Percentiles rank a stretch among this genome's conserved stretches.
phyloP scores from a whole-genome alignment of 2,888 invertebrate genomes.

The Deilephila elpenor region DNA sequence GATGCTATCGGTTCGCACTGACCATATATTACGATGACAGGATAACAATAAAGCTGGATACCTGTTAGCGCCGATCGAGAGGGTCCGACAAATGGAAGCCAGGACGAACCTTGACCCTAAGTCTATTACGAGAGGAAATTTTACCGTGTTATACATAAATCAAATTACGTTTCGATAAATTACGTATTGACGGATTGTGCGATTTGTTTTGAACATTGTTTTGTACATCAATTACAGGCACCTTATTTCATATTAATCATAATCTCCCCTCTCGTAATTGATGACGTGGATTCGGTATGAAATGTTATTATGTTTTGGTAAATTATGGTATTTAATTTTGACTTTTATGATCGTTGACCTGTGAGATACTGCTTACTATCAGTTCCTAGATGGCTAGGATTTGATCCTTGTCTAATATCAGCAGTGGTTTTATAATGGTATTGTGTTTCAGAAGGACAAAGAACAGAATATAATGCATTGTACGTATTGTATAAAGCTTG shows the following conservation, averaged over 20 bases:
- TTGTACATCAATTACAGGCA: constrained; percentile 34
- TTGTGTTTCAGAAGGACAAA: too few species aligned
- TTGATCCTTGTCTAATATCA: too few species aligned
- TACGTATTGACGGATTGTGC: constrained; percentile 38
- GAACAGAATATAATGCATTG: too few species aligned
- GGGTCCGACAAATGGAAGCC: constrained; percentile 68
- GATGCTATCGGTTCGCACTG: constrained; percentile 66
- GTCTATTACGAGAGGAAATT: constrained; percentile 57
- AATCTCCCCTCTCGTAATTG: neutral
- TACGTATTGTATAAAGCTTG: too few species aligned
- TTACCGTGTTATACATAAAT: constrained; percentile 56
- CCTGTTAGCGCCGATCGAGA: constrained; percentile 65
- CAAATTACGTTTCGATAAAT: constrained; percentile 54
- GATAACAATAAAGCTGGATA: constrained; percentile 74
- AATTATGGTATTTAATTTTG: too few species aligned
- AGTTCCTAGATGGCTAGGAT: too few species aligned
- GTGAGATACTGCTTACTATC: too few species aligned
- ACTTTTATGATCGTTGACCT: too few species aligned
- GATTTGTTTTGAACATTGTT: constrained; percentile 34
- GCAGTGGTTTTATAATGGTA: too few species aligned
- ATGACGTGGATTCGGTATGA: too few species aligned
- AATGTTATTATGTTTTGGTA: neutral
- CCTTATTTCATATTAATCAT: neutral
- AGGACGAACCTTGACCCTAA: constrained; percentile 65
- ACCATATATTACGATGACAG: constrained; percentile 77